Evolutionary conservation across 2,797 vertebrate genomes (phyloP).

Genomic region (Iguana delicatissima): DNA sequence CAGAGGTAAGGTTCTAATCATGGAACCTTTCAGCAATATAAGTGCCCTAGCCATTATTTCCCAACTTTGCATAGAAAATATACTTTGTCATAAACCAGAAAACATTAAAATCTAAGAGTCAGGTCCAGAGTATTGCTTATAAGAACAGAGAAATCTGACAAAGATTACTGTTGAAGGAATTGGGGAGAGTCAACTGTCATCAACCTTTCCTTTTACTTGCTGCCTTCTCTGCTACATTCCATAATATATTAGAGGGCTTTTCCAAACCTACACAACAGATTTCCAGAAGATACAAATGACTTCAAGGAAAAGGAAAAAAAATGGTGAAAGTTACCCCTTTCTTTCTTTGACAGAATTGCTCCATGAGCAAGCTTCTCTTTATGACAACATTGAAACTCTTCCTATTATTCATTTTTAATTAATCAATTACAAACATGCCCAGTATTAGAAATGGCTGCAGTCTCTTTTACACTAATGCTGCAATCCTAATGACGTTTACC

Average conservation of each 20-base stretch:
- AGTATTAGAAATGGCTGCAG: not conserved
- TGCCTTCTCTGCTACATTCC: not conserved
- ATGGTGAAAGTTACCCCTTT: not conserved
- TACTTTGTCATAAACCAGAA: not conserved
- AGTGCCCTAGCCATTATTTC: not conserved
- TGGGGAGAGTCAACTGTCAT: not conserved
- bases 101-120: no score
- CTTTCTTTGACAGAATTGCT: not conserved
- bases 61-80: not conserved
- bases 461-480: not conserved
- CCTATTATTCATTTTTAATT: not conserved
- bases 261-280: not conserved
- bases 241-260: not conserved
- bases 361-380: not conserved
- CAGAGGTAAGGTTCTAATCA: not conserved
- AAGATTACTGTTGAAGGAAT: not conserved
- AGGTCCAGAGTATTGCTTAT: no score
- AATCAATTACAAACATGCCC: not conserved
- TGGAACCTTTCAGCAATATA: not conserved
- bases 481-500: not conserved
- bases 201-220: no score
- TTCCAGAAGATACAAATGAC: no score
- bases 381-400: not conserved
- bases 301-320: no score
- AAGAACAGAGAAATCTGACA: not conserved